Percentiles rank a stretch among this genome's conserved stretches.
Evolutionary conservation across 2,113 vertebrate genomes (phyloP).

Genomic region (Ifrita kowaldi): DNA sequence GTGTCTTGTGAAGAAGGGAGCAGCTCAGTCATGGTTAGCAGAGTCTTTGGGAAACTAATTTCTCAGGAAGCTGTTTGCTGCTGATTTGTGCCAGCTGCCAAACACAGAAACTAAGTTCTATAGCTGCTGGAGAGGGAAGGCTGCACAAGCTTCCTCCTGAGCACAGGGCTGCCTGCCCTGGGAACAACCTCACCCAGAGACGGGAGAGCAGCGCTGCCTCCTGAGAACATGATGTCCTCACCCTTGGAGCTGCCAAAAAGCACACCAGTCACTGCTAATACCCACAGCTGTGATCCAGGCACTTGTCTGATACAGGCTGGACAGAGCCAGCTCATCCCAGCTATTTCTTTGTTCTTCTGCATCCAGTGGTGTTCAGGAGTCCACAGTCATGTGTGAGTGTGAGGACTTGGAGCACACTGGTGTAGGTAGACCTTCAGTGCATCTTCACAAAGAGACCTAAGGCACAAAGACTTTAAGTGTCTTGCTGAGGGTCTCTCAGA

Average conservation of each 20-base stretch:
- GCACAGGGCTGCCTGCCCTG: background rate
- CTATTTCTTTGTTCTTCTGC: background rate
- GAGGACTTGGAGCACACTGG: background rate
- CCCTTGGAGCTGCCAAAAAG: background rate
- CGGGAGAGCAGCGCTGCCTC: rapidly evolving
- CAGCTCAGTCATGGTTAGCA: background rate
- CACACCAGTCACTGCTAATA: background rate
- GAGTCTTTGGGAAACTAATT: background rate
- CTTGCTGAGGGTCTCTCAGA: background rate
- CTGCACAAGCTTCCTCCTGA: background rate
- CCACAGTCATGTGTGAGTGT: background rate
- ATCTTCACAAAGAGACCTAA: background rate
- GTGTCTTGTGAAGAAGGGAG: background rate
- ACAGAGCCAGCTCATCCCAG: background rate
- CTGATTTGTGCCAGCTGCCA: background rate
- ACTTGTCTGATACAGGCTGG: background rate
- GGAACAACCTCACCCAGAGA: background rate
- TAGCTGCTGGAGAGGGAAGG: background rate
- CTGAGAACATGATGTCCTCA: background rate
- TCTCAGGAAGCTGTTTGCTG: background rate
- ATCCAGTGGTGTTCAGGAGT: background rate
- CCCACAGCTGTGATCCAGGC: background rate
- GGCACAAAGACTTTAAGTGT: background rate
- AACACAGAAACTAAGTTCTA: background rate
- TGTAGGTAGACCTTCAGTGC: background rate